Conservation (phyloP, 2,888 invertebrate species). For the Chirona hameri region DNA sequence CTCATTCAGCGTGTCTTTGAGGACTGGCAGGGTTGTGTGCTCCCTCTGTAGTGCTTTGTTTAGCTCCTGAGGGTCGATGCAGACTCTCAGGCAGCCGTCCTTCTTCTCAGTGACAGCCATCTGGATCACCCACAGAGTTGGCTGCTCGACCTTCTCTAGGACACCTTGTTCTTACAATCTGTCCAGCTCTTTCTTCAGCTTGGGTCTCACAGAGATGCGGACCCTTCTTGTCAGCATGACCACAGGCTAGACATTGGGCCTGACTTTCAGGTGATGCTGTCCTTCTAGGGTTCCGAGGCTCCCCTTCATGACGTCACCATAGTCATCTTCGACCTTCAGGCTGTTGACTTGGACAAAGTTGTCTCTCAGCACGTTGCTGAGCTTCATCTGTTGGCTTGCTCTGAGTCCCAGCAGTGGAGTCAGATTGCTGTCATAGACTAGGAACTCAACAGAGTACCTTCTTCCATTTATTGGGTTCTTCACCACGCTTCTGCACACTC, state of each 20-base stretch:
- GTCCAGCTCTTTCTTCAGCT: too few species aligned
- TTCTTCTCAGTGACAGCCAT: not conserved
- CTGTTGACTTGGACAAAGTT: too few species aligned
- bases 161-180: not conserved
- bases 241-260: not conserved
- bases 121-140: slow-evolving; percentile 6
- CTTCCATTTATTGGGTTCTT: not conserved
- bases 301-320: not conserved
- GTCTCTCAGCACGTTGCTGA: not conserved
- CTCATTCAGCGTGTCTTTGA: slow-evolving; percentile 31
- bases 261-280: not conserved
- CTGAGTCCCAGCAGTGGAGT: too few species aligned
- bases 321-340: too few species aligned
- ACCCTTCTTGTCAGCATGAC: not conserved
- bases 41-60: too few species aligned
- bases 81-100: not conserved
- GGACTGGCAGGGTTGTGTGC: slow-evolving; percentile 1
- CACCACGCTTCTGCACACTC: not conserved
- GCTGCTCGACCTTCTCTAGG: not conserved
- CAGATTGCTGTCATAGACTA: too few species aligned
- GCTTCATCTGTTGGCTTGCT: too few species aligned
- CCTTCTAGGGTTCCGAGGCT: not conserved
- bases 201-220: too few species aligned
- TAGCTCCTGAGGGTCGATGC: slow-evolving; percentile 30
- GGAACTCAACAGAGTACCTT: too few species aligned